Conservation (phyloP, 2,797 vertebrate genomes). For the Myripristis murdjan region DNA sequence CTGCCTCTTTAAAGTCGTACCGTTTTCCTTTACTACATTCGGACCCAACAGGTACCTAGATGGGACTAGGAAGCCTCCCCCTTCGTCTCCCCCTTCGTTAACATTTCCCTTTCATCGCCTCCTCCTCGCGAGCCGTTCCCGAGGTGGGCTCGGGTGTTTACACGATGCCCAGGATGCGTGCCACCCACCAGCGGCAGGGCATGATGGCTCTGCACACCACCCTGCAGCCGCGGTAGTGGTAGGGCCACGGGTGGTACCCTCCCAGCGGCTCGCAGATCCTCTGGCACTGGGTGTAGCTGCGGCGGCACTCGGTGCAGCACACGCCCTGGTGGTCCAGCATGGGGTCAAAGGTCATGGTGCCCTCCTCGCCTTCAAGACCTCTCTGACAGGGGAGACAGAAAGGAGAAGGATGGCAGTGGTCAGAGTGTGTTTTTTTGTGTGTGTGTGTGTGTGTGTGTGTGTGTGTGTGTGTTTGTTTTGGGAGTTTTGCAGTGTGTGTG, state of each 20-base stretch:
- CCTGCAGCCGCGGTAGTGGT: constrained; percentile 92
- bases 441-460: too few relatives aligned
- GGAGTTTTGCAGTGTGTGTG: too few relatives aligned
- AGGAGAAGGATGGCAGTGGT: constrained; percentile 4
- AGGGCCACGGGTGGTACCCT: constrained; percentile 92
- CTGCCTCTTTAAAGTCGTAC: not conserved
- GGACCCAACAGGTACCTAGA: constrained; percentile 4
- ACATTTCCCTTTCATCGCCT: not conserved
- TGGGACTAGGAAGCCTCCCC: constrained; percentile 12
- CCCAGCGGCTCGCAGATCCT: constrained; percentile 92
- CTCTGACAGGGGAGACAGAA: constrained; percentile 75
- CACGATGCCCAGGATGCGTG: constrained; percentile 92
- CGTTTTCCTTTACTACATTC: constrained; percentile 27
- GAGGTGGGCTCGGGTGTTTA: constrained; percentile 64
- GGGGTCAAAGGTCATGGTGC: constrained; percentile 91
- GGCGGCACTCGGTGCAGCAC: constrained; percentile 93
- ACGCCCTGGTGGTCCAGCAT: constrained; percentile 95
- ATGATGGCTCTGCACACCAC: constrained; percentile 92
- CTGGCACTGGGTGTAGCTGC: constrained; percentile 94
- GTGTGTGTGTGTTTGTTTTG: too few relatives aligned
- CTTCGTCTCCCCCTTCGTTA: not conserved
- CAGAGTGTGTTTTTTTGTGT: constrained; percentile 1
- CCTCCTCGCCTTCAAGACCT: constrained; percentile 85
- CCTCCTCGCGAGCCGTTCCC: constrained; percentile 7
- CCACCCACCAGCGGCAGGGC: constrained; percentile 98